Conservation (phyloP, 1,140 invertebrate genomes). For the Thaumetopoea pityocampa region DNA sequence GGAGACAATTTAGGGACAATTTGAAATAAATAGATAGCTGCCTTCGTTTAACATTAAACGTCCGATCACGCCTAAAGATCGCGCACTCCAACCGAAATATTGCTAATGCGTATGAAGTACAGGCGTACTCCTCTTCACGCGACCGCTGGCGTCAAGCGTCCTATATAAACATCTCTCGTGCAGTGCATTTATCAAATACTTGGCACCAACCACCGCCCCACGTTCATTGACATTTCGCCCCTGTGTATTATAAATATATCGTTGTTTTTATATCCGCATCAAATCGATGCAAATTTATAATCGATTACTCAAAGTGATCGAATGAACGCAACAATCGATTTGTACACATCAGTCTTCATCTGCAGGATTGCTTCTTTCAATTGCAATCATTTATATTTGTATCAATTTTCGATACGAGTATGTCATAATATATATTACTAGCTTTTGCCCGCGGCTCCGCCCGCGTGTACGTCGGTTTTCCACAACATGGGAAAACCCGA, state of each 20-base stretch:
- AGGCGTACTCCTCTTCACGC: too few relatives aligned
- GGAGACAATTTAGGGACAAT: too few relatives aligned
- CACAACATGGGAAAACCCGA: too few relatives aligned
- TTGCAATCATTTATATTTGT: too few relatives aligned
- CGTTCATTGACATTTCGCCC: conserved; percentile 23
- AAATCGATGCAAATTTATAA: conserved; percentile 1
- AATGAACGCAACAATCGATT: not conserved
- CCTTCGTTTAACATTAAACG: too few relatives aligned
- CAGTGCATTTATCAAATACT: conserved; percentile 9
- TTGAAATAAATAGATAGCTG: too few relatives aligned
- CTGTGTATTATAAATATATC: conserved; percentile 11
- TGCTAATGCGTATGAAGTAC: too few relatives aligned
- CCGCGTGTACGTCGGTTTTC: not conserved
- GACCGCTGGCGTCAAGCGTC: conserved; percentile 7
- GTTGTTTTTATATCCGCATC: conserved; percentile 9
- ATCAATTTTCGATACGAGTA: conserved; percentile 14
- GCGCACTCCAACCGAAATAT: too few relatives aligned
- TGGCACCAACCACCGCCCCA: conserved; percentile 11
- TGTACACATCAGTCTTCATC: not conserved
- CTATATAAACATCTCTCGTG: too few relatives aligned
- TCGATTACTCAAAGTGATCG: too few relatives aligned
- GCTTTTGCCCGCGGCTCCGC: conserved; percentile 4
- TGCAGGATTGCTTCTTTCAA: conserved; percentile 8
- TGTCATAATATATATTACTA: conserved; percentile 11
- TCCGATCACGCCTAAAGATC: too few relatives aligned